phyloP scores from a whole-genome alignment of 2,113 vertebrate species.

The Caranx ignobilis region DNA sequence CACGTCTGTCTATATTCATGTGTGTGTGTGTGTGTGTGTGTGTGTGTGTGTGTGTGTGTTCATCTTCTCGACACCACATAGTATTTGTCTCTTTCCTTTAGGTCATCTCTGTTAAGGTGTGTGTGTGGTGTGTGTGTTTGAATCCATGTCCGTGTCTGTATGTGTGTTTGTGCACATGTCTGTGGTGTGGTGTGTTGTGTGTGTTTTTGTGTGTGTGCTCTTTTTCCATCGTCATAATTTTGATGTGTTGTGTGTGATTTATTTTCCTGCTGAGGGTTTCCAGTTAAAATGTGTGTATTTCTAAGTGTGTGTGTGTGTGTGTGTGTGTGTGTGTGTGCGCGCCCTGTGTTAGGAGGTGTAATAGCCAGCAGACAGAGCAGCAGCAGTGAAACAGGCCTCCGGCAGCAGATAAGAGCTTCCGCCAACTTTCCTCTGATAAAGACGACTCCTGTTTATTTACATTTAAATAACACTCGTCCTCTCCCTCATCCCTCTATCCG shows the following conservation, averaged over 20 bases:
- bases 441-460: constrained; percentile 71
- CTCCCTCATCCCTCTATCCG: constrained; percentile 14
- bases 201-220: background rate
- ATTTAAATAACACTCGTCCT: constrained; percentile 66
- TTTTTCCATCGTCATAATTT: background rate
- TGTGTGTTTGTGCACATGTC: background rate
- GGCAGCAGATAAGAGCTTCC: constrained; percentile 65
- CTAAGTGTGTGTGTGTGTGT: background rate
- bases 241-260: background rate
- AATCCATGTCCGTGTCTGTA: background rate
- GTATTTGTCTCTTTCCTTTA: background rate
- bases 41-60: constrained; percentile 11
- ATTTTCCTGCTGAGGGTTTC: background rate
- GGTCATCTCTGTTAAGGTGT: background rate
- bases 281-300: background rate
- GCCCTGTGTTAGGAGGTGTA: constrained; percentile 53
- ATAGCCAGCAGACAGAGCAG: constrained; percentile 49
- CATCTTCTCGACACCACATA: background rate
- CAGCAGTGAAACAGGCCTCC: constrained; percentile 45
- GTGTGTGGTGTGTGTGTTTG: background rate
- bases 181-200: background rate
- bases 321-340: constrained; percentile 28
- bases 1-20: constrained; percentile 14
- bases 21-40: background rate
- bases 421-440: constrained; percentile 58